phyloP scores from a whole-genome alignment of 2,113 vertebrate genomes.

The Chelonoidis abingdonii region DNA sequence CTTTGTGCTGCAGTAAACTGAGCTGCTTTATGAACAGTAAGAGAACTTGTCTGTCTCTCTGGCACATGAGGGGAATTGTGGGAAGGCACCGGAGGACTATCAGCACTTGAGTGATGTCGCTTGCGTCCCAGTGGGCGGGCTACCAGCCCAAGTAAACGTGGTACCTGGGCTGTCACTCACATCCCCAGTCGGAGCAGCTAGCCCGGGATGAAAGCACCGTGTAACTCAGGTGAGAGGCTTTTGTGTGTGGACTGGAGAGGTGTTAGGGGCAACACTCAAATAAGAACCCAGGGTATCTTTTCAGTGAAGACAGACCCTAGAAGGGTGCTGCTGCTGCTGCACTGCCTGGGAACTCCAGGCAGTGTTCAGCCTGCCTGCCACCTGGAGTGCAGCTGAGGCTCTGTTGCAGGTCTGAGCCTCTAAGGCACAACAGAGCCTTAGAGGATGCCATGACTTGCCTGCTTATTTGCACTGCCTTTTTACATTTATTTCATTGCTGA shows the following conservation, averaged over 20 bases:
- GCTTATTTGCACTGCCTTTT: neutral
- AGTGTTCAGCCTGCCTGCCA: neutral
- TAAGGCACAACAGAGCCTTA: neutral
- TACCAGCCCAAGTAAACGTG: neutral
- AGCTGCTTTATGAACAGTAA: neutral
- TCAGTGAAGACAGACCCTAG: neutral
- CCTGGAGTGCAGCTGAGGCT: too few relatives aligned
- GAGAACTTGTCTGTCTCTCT: neutral
- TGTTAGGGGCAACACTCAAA: neutral
- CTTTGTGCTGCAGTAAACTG: neutral
- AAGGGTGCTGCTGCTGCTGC: neutral
- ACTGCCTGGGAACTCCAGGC: too few relatives aligned
- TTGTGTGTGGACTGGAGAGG: neutral
- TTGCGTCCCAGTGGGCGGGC: neutral
- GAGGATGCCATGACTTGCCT: neutral
- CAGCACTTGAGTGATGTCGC: neutral
- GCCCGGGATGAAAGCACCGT: neutral
- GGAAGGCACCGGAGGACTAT: neutral
- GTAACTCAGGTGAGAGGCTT: neutral
- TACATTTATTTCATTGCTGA: neutral
- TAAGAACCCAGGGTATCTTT: neutral
- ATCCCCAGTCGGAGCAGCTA: neutral
- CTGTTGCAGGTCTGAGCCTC: neutral
- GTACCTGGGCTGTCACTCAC: neutral
- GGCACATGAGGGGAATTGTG: neutral